A percentile compares a stretch with the other conserved stretches of the same genome.
These are phyloP conservation scores for Drosophila bifasciata DNA, from an alignment of 1,140 invertebrate genomes.

Conservation along the genomic window DNA sequence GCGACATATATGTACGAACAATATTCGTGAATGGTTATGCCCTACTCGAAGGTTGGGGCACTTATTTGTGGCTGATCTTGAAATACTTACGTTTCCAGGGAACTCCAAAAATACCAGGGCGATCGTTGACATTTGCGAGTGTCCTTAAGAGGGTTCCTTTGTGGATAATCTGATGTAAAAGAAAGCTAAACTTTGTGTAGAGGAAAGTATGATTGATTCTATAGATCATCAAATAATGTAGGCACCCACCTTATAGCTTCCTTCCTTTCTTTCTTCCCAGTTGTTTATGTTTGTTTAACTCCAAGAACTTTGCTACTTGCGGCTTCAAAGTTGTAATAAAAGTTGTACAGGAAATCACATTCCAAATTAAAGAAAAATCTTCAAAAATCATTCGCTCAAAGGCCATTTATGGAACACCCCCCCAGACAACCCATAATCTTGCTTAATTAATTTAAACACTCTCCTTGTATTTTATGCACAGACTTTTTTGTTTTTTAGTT, in stretches of 20 bases:
- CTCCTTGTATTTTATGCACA: background rate
- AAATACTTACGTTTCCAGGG: constrained; percentile 38
- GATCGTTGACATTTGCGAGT: constrained; percentile 55
- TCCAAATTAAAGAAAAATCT: constrained; percentile 1
- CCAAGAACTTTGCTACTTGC: too few species aligned
- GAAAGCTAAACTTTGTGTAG: too few species aligned
- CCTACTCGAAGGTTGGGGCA: constrained; percentile 71
- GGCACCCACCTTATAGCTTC: too few species aligned
- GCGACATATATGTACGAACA: constrained; percentile 1
- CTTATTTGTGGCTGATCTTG: constrained; percentile 62
- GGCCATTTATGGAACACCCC: background rate
- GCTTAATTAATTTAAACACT: constrained; percentile 23
- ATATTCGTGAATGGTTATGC: constrained; percentile 56
- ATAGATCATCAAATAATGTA: too few species aligned
- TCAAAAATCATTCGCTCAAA: constrained; percentile 2
- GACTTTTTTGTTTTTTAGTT: constrained; percentile 13
- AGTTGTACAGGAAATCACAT: constrained; percentile 7
- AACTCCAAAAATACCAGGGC: constrained; percentile 33
- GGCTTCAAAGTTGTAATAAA: too few species aligned
- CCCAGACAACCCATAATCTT: background rate
- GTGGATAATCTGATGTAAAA: background rate
- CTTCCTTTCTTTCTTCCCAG: too few species aligned
- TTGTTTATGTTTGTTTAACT: too few species aligned
- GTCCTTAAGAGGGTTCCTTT: background rate
- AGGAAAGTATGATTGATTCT: background rate